Evolutionary conservation across 1,140 invertebrate species (phyloP).

Genomic region (Periplaneta americana): DNA sequence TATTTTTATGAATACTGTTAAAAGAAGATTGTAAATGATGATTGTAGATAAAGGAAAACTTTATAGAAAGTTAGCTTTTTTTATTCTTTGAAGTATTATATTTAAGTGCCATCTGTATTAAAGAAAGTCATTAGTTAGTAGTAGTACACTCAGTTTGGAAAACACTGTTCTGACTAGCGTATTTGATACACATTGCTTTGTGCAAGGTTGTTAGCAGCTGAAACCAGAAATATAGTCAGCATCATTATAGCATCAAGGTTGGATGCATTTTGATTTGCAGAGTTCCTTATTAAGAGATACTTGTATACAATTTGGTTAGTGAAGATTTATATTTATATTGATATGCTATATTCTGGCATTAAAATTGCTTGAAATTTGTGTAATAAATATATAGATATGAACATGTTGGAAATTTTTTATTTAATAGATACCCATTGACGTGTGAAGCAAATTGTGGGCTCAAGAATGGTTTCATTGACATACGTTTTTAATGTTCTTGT

Average conservation of each 20-base stretch:
- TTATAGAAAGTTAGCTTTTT: no score
- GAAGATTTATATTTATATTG: neutral
- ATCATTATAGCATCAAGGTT: neutral
- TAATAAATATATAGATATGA: neutral
- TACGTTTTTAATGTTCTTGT: neutral
- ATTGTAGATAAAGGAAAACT: no score
- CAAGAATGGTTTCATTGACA: conserved; percentile 15
- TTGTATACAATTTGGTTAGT: neutral
- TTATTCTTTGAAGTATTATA: no score
- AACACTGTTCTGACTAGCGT: neutral
- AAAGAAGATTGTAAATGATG: no score
- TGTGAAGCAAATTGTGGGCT: neutral
- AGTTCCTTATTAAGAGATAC: neutral
- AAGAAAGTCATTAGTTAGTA: no score
- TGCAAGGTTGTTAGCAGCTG: neutral
- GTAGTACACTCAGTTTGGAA: no score
- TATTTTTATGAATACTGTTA: no score
- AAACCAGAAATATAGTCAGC: neutral
- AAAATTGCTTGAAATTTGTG: neutral
- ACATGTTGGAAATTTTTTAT: neutral
- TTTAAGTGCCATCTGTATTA: no score
- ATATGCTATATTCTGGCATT: neutral
- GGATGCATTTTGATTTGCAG: neutral
- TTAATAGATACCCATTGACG: neutral
- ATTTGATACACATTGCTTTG: no score